A percentile compares a stretch with the other conserved stretches of the same genome.
phyloP scores from a whole-genome alignment of 1,140 invertebrate species.

The Eriocheir sinensis region DNA sequence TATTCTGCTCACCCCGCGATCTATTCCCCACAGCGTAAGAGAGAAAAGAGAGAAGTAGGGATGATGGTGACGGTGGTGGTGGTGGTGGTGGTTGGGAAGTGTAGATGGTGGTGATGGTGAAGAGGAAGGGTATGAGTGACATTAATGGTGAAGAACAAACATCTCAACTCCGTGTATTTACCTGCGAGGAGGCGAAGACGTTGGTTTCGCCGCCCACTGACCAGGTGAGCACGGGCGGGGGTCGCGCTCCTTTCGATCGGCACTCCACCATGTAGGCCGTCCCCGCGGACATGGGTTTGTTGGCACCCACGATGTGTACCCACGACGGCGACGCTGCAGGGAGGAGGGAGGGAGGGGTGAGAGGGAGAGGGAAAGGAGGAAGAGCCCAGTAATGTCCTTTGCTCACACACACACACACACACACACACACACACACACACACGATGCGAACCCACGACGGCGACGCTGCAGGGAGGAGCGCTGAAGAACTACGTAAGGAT shows the following conservation, averaged over 20 bases:
- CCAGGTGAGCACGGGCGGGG: constrained; percentile 67
- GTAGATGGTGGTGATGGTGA: background rate
- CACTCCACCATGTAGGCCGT: constrained; percentile 66
- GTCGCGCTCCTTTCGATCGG: constrained; percentile 42
- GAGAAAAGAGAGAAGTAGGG: background rate
- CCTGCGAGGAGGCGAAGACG: constrained; percentile 43
- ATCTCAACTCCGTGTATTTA: too few relatives aligned
- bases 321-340: constrained; percentile 52
- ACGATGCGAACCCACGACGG: constrained; percentile 56
- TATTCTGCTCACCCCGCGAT: too few relatives aligned
- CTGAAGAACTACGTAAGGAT: too few relatives aligned
- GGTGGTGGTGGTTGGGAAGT: background rate
- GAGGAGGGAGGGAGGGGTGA: background rate
- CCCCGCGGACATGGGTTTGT: constrained; percentile 55
- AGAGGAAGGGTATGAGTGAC: too few relatives aligned
- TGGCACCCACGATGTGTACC: constrained; percentile 53
- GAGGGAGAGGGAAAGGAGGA: background rate
- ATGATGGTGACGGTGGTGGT: background rate
- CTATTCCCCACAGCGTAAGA: too few relatives aligned
- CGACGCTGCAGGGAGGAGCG: constrained; percentile 37
- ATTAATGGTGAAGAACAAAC: background rate
- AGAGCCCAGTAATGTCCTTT: too few relatives aligned
- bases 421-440: too few relatives aligned
- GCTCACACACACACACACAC: too few relatives aligned
- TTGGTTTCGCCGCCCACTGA: constrained; percentile 51